Conservation (phyloP, 2,888 invertebrate genomes). For the Pachymerium ferrugineum region DNA sequence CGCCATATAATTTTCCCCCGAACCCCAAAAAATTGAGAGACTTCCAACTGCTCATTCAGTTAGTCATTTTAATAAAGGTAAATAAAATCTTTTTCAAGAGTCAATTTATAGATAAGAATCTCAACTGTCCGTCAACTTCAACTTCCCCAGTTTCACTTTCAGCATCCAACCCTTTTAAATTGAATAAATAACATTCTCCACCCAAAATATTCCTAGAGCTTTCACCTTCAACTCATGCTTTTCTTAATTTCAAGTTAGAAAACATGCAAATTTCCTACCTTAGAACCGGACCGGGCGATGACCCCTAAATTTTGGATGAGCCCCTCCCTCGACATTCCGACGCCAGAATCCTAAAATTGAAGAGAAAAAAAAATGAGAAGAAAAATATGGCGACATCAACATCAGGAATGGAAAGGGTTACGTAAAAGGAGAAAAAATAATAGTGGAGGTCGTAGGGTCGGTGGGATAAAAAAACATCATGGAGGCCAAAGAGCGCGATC, state of each 20-base stretch:
- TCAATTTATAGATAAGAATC: no score
- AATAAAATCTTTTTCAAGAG: no score
- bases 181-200: background rate
- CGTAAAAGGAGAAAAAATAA: background rate
- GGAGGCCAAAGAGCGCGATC: conserved; percentile 11
- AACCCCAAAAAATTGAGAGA: no score
- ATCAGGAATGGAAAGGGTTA: conserved; percentile 5
- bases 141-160: no score
- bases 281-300: conserved; percentile 93
- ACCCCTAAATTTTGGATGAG: conserved; percentile 85
- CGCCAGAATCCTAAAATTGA: conserved; percentile 70
- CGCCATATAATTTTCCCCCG: no score
- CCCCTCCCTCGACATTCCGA: conserved; percentile 93
- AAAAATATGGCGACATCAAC: conserved; percentile 19
- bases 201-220: no score
- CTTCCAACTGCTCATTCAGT: no score
- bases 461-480: conserved; percentile 11
- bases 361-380: background rate
- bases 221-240: background rate
- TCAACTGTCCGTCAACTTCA: no score
- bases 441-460: conserved; percentile 6
- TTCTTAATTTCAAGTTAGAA: background rate
- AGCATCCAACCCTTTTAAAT: no score
- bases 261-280: conserved; percentile 51
- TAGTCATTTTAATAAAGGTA: no score